A percentile compares a stretch with the other conserved stretches of the same genome.
Conservation (phyloP, 2,888 invertebrate species). For the Trissolcus japonicus region DNA sequence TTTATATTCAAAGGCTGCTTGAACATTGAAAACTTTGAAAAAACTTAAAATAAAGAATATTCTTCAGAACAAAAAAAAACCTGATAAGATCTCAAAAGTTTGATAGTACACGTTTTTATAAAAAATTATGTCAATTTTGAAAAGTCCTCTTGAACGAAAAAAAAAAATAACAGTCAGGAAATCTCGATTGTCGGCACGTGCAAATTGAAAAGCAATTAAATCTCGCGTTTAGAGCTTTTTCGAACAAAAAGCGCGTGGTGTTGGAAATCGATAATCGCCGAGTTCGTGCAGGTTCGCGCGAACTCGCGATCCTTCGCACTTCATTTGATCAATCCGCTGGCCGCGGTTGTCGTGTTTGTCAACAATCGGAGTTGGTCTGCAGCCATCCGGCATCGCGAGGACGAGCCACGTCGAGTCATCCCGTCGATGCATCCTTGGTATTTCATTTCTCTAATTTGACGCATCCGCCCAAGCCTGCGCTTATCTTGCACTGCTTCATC, state of each 20-base stretch:
- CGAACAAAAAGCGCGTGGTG: conserved; percentile 41
- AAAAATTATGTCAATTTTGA: too few species aligned
- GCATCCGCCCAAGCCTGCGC: neutral
- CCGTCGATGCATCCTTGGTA: conserved; percentile 12
- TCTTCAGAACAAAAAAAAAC: too few species aligned
- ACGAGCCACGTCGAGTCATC: conserved; percentile 31
- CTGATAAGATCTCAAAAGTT: too few species aligned
- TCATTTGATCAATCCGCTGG: conserved; percentile 48
- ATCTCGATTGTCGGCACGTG: neutral
- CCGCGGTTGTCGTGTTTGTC: conserved; percentile 53
- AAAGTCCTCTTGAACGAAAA: too few species aligned
- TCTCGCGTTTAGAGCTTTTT: conserved; percentile 12
- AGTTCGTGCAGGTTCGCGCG: conserved; percentile 54
- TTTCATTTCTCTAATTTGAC: conserved; percentile 8
- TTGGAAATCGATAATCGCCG: conserved; percentile 44
- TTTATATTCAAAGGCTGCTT: neutral
- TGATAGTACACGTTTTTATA: too few species aligned
- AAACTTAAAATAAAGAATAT: neutral
- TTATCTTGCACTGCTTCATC: neutral
- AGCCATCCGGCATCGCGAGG: conserved; percentile 34
- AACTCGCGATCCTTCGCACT: conserved; percentile 55
- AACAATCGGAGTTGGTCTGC: conserved; percentile 50
- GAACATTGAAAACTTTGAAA: neutral
- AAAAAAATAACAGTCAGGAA: too few species aligned
- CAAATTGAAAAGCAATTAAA: conserved; percentile 3